Evolutionary conservation across 2,888 invertebrate genomes (phyloP).

Genomic region (Drosophila basisetae): DNA sequence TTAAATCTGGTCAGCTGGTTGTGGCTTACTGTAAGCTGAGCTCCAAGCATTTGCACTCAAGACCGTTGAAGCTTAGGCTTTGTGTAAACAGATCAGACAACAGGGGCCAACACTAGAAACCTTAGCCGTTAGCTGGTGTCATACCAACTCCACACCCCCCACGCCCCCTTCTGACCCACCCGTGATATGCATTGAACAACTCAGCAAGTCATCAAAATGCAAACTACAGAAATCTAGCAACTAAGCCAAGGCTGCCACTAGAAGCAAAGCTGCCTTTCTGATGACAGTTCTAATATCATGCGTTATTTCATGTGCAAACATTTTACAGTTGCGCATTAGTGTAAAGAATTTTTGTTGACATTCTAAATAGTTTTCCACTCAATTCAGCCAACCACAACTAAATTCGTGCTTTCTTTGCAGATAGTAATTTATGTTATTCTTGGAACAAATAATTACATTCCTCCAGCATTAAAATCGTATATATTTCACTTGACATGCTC

Average conservation of each 20-base stretch:
- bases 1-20: slow-evolving; percentile 5
- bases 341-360: background rate
- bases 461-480: background rate
- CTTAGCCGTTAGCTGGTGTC: slow-evolving; percentile 23
- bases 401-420: slow-evolving; percentile 19
- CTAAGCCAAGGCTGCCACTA: slow-evolving; percentile 50
- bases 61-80: slow-evolving; percentile 56
- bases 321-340: slow-evolving; percentile 1
- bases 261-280: slow-evolving; percentile 24
- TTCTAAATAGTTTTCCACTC: background rate
- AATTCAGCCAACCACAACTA: slow-evolving; percentile 2
- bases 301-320: slow-evolving; percentile 28
- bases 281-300: slow-evolving; percentile 39
- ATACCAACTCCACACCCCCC: background rate
- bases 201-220: slow-evolving; percentile 58
- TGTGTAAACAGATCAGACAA: slow-evolving; percentile 57
- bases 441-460: background rate
- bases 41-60: slow-evolving; percentile 22
- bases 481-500: background rate
- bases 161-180: background rate
- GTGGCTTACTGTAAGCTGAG: slow-evolving; percentile 46
- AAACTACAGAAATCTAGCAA: slow-evolving; percentile 25
- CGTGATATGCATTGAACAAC: slow-evolving; percentile 30
- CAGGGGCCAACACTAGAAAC: slow-evolving; percentile 44
- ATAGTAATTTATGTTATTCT: background rate